Evolutionary conservation across 1,140 invertebrate genomes (phyloP), one percentile per base, ranked within the genome.

Genomic region (Pseudomyrmex dendroicus): DNA sequence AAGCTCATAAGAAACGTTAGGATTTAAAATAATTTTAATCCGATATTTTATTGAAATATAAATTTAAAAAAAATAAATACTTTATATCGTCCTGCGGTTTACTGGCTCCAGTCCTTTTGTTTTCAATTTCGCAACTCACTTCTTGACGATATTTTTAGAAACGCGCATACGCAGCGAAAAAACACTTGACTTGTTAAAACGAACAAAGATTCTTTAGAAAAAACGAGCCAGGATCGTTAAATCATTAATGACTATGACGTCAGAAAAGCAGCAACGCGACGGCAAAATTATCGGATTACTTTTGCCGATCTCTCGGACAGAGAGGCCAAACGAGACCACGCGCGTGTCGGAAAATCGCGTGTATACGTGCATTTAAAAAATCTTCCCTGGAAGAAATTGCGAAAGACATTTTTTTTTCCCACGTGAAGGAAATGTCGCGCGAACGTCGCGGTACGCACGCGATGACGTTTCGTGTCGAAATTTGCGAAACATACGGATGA

Each of bases 171-270:
- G 35, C 35, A 25, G 35, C 35, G 35, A 25, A 25, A 25, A 25
- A 2, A 25, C 22, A 1, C 22, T 22, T 22, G 22, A 25, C 25
- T 25, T 25, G 35, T 7, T 35, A 13, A 52, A 52, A 52, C 9
- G 13, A 52, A 52, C 9, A 52, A 52, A 52, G 13, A 52, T 3
- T 3, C 35, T 5, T 35, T 35, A 2, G 35, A 3, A 52, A 61
- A 61, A 25, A 73, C 20, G 3, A 82, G 62, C 63, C 73, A 72
- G 20, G 35, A 83, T 52, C 17, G 20, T 83, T 63, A 73, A 78
- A 15, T 20, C 15, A 85, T 86, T 35, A 72, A 72, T 82, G 48
- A 62, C 44, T 44, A 48, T 4, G 10, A 50, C 35, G 25, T 72
- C 22, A 10, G n/a, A 52, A 25, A n/a, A 25, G 3, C 2, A 46